Conservation (phyloP, 2,797 vertebrate genomes). For the Eurystomus glaucurus region DNA sequence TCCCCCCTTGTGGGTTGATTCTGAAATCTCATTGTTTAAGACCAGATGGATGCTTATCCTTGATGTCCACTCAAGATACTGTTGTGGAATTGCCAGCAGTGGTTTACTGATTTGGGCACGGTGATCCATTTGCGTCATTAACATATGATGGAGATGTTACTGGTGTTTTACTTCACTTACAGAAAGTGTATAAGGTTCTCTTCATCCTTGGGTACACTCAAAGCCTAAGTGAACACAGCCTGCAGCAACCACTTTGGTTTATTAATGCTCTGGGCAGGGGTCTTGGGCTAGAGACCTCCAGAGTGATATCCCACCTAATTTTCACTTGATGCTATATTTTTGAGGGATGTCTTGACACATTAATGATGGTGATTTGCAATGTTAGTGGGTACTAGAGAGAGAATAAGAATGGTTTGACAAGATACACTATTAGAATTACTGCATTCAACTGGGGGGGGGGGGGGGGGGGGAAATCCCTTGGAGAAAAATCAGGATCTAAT, state of each 20-base stretch:
- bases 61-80: not conserved
- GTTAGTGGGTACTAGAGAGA: not conserved
- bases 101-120: not conserved
- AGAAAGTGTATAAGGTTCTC: not conserved
- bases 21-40: not conserved
- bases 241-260: accelerated
- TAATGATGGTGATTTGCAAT: not conserved
- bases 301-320: not conserved
- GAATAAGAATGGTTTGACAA: not conserved
- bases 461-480: not conserved
- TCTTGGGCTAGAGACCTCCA: not conserved
- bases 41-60: not conserved
- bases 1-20: not conserved
- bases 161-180: not conserved
- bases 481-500: not conserved
- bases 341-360: accelerated
- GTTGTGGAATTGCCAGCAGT: not conserved
- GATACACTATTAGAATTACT: not conserved
- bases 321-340: not conserved
- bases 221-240: not conserved
- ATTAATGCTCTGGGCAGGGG: not conserved
- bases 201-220: not conserved
- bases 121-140: not conserved
- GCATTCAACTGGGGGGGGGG: too few species aligned
- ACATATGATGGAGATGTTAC: not conserved